phyloP scores from a whole-genome alignment of 2,113 vertebrate species.

The Candoia aspera region DNA sequence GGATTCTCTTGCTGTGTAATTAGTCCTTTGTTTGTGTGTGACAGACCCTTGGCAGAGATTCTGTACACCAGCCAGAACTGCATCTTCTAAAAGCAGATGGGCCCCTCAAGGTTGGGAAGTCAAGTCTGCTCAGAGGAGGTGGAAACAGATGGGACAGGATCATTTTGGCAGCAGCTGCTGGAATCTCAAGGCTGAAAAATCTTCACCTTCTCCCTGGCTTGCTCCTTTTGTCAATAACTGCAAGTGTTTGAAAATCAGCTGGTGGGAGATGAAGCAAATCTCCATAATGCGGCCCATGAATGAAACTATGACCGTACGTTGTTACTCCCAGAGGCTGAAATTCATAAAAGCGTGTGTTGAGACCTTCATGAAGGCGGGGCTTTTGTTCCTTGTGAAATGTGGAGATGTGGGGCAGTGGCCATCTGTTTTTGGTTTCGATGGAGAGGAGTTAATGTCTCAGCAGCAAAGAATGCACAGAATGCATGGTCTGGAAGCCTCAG shows the following conservation, averaged over 20 bases:
- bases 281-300: not conserved
- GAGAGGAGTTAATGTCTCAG: not conserved
- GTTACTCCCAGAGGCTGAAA: not conserved
- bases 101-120: not conserved
- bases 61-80: not conserved
- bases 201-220: not conserved
- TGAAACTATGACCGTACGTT: no score
- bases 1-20: not conserved
- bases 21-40: not conserved
- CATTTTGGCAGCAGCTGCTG: not conserved
- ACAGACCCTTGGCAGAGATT: not conserved
- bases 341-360: not conserved
- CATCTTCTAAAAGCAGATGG: not conserved
- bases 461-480: not conserved
- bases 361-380: no score
- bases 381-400: not conserved
- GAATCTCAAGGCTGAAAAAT: not conserved
- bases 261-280: not conserved
- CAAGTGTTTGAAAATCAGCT: not conserved
- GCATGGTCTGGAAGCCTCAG: not conserved
- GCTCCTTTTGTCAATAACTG: not conserved
- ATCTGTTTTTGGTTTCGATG: not conserved
- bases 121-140: not conserved
- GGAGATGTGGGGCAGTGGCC: not conserved
- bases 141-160: not conserved